Evolutionary conservation across 1,140 invertebrate genomes (phyloP).

Genomic region (Euschistus heros): DNA sequence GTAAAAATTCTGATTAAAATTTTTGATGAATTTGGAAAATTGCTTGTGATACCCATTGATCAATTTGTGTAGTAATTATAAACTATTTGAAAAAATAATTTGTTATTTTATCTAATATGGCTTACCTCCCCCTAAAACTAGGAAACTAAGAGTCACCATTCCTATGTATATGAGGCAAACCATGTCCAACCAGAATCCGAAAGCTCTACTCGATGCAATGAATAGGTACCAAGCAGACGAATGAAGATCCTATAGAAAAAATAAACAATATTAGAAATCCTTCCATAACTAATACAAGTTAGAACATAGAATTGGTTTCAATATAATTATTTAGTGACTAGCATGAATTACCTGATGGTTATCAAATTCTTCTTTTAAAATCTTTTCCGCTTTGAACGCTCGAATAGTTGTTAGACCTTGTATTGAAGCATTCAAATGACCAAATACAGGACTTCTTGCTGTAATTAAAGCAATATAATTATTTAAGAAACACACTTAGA

Average conservation of each 20-base stretch:
- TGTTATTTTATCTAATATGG: too few relatives aligned
- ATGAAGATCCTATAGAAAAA: conserved; percentile 42
- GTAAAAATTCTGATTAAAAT: too few relatives aligned
- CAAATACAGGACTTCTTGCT: conserved; percentile 73
- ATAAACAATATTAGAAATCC: background rate
- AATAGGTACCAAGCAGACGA: conserved; percentile 62
- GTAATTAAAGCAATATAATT: conserved; percentile 27
- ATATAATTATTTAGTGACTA: too few relatives aligned
- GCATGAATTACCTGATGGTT: conserved; percentile 50
- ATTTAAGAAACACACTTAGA: background rate
- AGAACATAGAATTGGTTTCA: too few relatives aligned
- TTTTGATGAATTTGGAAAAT: too few relatives aligned
- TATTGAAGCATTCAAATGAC: conserved; percentile 76
- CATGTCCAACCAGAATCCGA: conserved; percentile 71
- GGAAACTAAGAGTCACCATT: conserved; percentile 59
- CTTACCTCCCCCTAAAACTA: conserved; percentile 40
- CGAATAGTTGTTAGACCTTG: conserved; percentile 83
- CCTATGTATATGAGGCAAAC: conserved; percentile 62
- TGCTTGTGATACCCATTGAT: too few relatives aligned
- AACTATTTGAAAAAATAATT: too few relatives aligned
- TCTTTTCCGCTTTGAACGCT: conserved; percentile 66
- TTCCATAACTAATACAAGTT: too few relatives aligned
- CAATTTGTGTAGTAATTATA: too few relatives aligned
- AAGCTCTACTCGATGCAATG: conserved; percentile 65
- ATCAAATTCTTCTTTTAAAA: conserved; percentile 72